A percentile compares a stretch with the other conserved stretches of the same genome.
phyloP scores from a whole-genome alignment of 2,113 vertebrate species.

The Eptesicus fuscus region DNA sequence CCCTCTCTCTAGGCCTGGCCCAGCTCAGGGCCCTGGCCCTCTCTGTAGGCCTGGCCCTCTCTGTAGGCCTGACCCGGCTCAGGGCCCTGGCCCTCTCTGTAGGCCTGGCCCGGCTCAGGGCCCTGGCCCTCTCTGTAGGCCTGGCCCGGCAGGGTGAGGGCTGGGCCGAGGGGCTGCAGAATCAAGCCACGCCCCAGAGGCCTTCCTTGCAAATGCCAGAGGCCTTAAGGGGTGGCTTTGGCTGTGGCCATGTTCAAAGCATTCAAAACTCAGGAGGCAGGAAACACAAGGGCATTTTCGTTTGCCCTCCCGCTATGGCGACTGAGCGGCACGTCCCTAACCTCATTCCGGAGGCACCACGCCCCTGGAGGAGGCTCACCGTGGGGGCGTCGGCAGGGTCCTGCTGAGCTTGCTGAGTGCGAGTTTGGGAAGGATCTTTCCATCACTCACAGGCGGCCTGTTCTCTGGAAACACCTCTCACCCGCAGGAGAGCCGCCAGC shows the following conservation, averaged over 20 bases:
- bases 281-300: background rate
- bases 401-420: conserved; percentile 61
- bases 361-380: conserved; percentile 53
- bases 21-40: conserved; percentile 13
- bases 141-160: background rate
- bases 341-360: conserved; percentile 40
- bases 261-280: conserved; percentile 34
- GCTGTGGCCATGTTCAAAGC: conserved; percentile 27
- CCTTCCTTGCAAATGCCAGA: conserved; percentile 48
- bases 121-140: background rate
- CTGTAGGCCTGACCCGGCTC: background rate
- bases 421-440: background rate
- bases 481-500: conserved; percentile 50
- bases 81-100: background rate
- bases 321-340: conserved; percentile 9
- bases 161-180: conserved; percentile 38
- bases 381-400: conserved; percentile 36
- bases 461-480: conserved; percentile 66
- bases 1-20: too few relatives aligned
- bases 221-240: conserved; percentile 19
- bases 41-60: background rate
- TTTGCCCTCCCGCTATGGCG: conserved; percentile 6
- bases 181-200: conserved; percentile 17
- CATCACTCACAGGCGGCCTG: conserved; percentile 45
- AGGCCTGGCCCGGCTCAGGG: conserved; percentile 4